phyloP scores from a whole-genome alignment of 2,113 vertebrate genomes.

The Tursiops truncatus region DNA sequence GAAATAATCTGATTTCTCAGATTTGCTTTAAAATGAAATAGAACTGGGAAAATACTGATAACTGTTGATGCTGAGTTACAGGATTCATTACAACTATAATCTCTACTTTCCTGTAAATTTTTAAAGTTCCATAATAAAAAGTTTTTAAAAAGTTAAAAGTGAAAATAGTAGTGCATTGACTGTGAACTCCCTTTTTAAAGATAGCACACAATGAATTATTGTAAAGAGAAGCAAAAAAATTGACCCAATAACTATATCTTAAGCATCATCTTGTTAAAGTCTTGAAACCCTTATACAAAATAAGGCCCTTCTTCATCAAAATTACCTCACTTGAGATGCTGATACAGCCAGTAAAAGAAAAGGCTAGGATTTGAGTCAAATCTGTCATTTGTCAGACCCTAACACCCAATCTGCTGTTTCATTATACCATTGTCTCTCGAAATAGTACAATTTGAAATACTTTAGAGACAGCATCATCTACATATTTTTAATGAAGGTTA shows the following conservation, averaged over 20 bases:
- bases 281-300: background rate
- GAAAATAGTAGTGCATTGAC: background rate
- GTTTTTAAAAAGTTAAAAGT: background rate
- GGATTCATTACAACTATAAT: background rate
- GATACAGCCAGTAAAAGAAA: background rate
- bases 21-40: constrained; percentile 12
- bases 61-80: background rate
- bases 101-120: background rate
- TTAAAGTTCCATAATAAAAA: background rate
- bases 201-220: background rate
- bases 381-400: background rate
- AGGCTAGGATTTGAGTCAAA: background rate
- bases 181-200: background rate
- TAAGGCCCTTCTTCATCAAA: background rate
- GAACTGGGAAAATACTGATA: background rate
- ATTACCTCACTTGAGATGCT: background rate
- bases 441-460: background rate
- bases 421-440: background rate
- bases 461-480: background rate
- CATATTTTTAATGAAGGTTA: no score
- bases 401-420: background rate
- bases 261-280: background rate
- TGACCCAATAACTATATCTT: background rate
- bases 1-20: background rate
- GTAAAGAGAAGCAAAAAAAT: background rate